Conservation (phyloP, 2,113 vertebrate species). For the Strix aluco region DNA sequence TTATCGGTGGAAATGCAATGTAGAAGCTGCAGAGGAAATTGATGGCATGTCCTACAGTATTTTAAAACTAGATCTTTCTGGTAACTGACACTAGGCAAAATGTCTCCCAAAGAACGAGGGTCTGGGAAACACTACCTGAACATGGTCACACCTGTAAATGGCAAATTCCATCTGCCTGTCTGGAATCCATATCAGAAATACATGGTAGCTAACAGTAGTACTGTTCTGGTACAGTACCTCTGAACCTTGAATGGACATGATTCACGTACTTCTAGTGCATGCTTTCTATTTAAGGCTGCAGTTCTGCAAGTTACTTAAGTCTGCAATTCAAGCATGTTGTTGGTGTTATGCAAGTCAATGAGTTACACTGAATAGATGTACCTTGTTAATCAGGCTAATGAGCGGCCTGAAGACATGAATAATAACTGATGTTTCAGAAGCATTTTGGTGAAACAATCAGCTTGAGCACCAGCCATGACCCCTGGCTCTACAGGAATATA, state of each 20-base stretch:
- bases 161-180: not conserved
- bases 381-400: not conserved
- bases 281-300: not conserved
- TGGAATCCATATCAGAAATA: not conserved
- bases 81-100: not conserved
- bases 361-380: not conserved
- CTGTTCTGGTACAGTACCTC: not conserved
- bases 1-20: not conserved
- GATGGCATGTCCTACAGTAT: not conserved
- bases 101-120: not conserved
- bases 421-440: not conserved
- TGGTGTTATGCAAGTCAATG: not conserved
- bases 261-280: accelerated
- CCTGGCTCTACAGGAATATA: not conserved
- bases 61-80: not conserved
- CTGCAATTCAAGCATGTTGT: not conserved
- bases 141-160: not conserved
- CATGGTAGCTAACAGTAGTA: too few relatives aligned
- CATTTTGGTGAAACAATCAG: not conserved
- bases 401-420: not conserved
- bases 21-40: not conserved
- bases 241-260: not conserved
- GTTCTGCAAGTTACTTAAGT: not conserved
- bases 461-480: not conserved
- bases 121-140: not conserved